phyloP scores from a whole-genome alignment of 2,888 invertebrate genomes.

The Atherix ibis region DNA sequence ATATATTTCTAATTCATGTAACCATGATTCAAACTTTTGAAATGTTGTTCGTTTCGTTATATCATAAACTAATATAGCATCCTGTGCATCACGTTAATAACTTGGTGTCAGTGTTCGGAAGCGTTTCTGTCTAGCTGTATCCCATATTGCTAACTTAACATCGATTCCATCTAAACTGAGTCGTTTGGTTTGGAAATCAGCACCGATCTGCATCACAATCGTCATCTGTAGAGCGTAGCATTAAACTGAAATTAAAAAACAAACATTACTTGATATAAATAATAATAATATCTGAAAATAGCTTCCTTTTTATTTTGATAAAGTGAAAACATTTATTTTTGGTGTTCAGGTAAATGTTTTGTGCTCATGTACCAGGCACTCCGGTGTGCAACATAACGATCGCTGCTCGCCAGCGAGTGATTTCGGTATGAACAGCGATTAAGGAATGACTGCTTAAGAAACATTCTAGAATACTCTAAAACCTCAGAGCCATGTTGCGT shows the following conservation, averaged over 20 bases:
- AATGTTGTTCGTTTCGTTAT: slow-evolving; percentile 69
- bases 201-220: slow-evolving; percentile 92
- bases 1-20: slow-evolving; percentile 87
- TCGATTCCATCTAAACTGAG: slow-evolving; percentile 81
- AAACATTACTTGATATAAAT: no score
- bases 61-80: slow-evolving; percentile 87
- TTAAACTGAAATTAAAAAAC: slow-evolving; percentile 59
- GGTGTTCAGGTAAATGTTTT: no score
- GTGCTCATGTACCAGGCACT: no score
- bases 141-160: slow-evolving; percentile 89
- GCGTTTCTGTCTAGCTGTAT: slow-evolving; percentile 89
- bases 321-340: no score
- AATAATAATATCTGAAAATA: no score
- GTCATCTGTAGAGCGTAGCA: slow-evolving; percentile 89
- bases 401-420: no score
- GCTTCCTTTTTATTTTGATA: no score
- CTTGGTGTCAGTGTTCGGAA: slow-evolving; percentile 88
- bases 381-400: no score
- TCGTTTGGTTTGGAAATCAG: slow-evolving; percentile 91
- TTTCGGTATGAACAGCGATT: no score
- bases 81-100: slow-evolving; percentile 88
- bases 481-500: no score
- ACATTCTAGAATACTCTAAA: no score
- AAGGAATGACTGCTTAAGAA: no score
- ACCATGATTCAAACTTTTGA: slow-evolving; percentile 81